These are phyloP conservation scores for Pterocles burchelli DNA, from an alignment of 2,113 vertebrate species.

Conservation along the genomic window DNA sequence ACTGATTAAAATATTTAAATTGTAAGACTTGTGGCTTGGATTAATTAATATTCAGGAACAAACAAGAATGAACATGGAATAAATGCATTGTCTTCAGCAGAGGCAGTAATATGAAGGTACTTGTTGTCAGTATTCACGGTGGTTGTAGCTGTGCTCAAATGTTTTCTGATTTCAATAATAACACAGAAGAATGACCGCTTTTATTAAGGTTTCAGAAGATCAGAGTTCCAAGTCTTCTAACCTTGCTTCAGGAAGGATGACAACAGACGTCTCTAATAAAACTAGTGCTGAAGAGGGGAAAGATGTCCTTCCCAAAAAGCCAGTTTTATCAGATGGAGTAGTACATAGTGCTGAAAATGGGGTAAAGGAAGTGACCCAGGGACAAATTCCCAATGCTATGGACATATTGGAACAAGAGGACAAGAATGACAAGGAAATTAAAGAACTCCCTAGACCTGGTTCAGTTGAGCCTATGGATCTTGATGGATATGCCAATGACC, in stretches of 20 bases:
- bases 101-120: neutral
- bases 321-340: conserved; percentile 76
- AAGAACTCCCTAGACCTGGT: conserved; percentile 68
- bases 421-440: conserved; percentile 67
- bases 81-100: neutral
- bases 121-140: neutral
- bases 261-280: conserved; percentile 86
- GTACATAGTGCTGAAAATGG: conserved; percentile 71
- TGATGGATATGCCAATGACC: conserved; percentile 73
- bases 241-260: conserved; percentile 79
- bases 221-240: conserved; percentile 50
- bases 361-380: conserved; percentile 70
- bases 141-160: neutral
- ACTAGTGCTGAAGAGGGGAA: conserved; percentile 86
- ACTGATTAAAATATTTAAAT: neutral
- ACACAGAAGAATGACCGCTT: neutral
- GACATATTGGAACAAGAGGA: conserved; percentile 72
- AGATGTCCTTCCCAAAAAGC: conserved; percentile 82
- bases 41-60: neutral
- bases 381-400: conserved; percentile 65
- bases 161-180: neutral
- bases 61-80: neutral
- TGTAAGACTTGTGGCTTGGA: neutral
- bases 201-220: conserved; percentile 70
- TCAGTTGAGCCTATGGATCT: conserved; percentile 89